Conservation (phyloP, 2,797 vertebrate species). For the Peromyscus melanophrys region DNA sequence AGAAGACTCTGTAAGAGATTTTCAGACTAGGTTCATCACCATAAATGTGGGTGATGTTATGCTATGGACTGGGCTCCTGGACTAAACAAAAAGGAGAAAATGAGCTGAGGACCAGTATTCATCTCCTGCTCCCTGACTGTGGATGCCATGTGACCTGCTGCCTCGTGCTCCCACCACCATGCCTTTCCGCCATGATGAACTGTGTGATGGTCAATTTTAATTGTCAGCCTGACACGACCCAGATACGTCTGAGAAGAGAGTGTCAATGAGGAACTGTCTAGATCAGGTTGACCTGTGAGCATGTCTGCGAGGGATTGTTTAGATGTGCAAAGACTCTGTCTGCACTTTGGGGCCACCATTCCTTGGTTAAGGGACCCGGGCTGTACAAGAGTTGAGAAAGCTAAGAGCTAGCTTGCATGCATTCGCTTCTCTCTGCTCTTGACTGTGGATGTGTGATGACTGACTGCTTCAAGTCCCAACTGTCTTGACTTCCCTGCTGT, state of each 20-base stretch:
- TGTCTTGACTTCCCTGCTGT: background rate
- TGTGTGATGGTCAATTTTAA: background rate
- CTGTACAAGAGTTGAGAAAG: background rate
- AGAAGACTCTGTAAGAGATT: background rate
- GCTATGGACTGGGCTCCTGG: background rate
- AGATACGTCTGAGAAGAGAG: background rate
- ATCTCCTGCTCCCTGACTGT: background rate
- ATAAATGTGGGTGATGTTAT: background rate
- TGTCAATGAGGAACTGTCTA: background rate
- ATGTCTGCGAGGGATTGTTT: background rate
- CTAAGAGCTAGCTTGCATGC: background rate
- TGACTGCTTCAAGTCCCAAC: rapidly evolving
- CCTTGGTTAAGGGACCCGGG: background rate
- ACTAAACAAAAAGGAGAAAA: background rate
- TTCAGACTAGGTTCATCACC: background rate
- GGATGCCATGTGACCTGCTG: background rate
- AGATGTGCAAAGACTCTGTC: background rate
- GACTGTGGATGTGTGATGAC: background rate
- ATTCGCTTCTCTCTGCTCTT: background rate
- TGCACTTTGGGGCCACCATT: background rate
- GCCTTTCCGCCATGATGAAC: background rate
- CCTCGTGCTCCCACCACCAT: background rate
- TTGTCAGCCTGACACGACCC: background rate
- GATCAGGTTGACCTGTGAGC: background rate
- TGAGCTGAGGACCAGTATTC: background rate